Conservation (phyloP, 2,113 vertebrate genomes). For the Chaenogobius annularis region DNA sequence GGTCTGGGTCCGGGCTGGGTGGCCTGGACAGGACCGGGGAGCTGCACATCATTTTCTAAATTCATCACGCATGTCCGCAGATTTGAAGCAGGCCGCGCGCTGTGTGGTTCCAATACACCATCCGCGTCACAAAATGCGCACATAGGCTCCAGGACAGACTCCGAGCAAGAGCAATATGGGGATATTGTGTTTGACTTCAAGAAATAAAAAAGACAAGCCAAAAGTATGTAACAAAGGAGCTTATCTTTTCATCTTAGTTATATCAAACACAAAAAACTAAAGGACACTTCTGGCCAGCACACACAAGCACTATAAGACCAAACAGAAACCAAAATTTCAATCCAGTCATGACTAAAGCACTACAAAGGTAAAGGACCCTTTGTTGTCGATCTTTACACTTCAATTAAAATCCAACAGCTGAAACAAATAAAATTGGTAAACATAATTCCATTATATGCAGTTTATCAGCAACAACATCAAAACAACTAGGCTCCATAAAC, state of each 20-base stretch:
- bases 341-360: too few relatives aligned
- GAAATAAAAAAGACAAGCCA: background rate
- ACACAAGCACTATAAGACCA: too few relatives aligned
- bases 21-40: conserved; percentile 68
- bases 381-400: too few relatives aligned
- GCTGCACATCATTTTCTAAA: conserved; percentile 78
- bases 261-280: background rate
- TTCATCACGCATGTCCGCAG: conserved; percentile 76
- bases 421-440: too few relatives aligned
- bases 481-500: too few relatives aligned
- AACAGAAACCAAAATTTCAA: too few relatives aligned
- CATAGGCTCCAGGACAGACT: background rate
- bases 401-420: too few relatives aligned
- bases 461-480: too few relatives aligned
- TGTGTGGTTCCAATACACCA: conserved; percentile 64
- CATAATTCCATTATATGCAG: too few relatives aligned
- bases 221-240: background rate
- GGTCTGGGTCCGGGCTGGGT: conserved; percentile 69
- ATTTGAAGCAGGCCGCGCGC: conserved; percentile 76
- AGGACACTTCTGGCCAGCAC: background rate
- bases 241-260: background rate
- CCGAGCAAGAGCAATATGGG: background rate
- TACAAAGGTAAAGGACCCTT: too few relatives aligned
- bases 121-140: conserved; percentile 24
- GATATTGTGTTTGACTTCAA: background rate